These are phyloP conservation scores for Turdus rufiventris DNA, from an alignment of 2,113 vertebrate genomes.

Conservation along the genomic window DNA sequence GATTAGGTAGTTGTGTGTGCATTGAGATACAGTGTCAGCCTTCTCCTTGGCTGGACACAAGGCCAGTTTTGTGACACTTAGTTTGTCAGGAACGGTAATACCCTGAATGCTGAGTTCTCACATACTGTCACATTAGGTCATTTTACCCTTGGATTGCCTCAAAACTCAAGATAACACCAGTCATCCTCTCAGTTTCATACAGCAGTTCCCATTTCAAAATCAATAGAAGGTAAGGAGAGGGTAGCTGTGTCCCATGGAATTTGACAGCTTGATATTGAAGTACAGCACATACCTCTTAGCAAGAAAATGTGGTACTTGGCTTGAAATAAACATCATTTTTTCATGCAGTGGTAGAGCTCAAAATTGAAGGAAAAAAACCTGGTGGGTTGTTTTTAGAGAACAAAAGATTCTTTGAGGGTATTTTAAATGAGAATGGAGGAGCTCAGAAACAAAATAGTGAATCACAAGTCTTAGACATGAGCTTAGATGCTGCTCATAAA, in stretches of 20 bases:
- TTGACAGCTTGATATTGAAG: not conserved
- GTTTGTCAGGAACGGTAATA: not conserved
- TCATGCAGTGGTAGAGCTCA: not conserved
- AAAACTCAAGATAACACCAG: not conserved
- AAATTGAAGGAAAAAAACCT: not conserved
- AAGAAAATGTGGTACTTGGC: not conserved
- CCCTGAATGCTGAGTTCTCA: not conserved
- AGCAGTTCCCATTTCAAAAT: not conserved
- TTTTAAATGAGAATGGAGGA: not conserved
- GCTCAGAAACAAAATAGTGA: not conserved
- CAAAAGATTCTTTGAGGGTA: not conserved
- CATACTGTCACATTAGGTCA: not conserved
- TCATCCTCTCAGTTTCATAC: not conserved
- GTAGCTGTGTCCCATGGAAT: not conserved
- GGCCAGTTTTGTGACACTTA: not conserved
- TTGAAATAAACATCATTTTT: not conserved
- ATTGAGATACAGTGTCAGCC: not conserved
- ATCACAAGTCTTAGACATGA: not conserved
- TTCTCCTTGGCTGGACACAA: not conserved
- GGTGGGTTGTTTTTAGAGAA: not conserved
- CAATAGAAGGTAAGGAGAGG: not conserved
- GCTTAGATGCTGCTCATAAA: not conserved
- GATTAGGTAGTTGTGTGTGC: not conserved
- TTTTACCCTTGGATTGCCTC: not conserved
- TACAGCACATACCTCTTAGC: not conserved